Evolutionary conservation across 30 jellyfish, hydroid and myxozoan species (phyloP), one percentile per base, ranked within the genome.

Genomic region (Pseudorhiza aurosa): DNA sequence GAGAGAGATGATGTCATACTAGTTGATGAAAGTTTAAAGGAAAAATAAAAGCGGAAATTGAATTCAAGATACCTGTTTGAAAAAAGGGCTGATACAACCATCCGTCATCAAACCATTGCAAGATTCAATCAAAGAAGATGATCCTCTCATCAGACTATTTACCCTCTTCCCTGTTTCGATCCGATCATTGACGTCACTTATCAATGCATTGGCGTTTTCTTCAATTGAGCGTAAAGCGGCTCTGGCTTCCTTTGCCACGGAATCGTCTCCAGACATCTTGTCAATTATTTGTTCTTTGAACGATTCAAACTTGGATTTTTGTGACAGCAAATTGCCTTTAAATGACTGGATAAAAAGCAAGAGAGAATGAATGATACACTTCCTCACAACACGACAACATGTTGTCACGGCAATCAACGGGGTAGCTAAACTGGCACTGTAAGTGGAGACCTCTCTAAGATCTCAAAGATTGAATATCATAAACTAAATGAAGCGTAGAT

Each of bases 51-150:
- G 24, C 55, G 68, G 10, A n/a, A n/a, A n/a, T n/a, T n/a, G n/a
- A n/a, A n/a, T n/a, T n/a, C n/a, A n/a, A n/a, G 68, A 25, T 46
- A 77, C 90, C 58, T 32, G 68, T 17, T 77, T 77, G 60, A 47
- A 47, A 63, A 40, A 58, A 8, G 90, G 82, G 28, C 49, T 63
- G 12, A 11, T 12, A n/a, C 14, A 26, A 22, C 47, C 82, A 47
- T 80, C 77, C n/a, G 57, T 24, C 46, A 49, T 51, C 35, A 77
- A 43, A 27, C 70, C 45, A 9, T 77, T 50, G 55, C 73, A 57
- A 19, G 65, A 36, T 17, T 77, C 67, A 35, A 64, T 43, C 19
- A 80, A 5, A 14, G 83, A 70, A 26, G 60, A 22, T 22, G 84
- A 67, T 37, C 79, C 91, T 47, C 71, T 58, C 22, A 80, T 57